phyloP scores from a whole-genome alignment of 2,888 invertebrate species.

The Acronicta leporina region DNA sequence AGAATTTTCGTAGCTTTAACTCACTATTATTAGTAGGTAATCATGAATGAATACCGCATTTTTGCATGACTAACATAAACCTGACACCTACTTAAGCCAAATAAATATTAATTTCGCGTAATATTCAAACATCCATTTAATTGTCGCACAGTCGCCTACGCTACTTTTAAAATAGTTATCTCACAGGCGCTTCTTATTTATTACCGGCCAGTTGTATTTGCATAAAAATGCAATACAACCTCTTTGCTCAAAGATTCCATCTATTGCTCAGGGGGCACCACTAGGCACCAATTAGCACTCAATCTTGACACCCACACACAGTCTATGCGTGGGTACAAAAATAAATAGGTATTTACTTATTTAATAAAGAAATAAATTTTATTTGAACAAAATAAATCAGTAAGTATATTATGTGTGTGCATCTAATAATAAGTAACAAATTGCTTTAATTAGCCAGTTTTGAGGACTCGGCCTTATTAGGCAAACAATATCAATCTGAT shows the following conservation, averaged over 20 bases:
- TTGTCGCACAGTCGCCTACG: slow-evolving; percentile 36
- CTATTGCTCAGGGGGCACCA: slow-evolving; percentile 45
- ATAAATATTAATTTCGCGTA: slow-evolving; percentile 33
- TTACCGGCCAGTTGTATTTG: slow-evolving; percentile 52
- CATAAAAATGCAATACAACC: slow-evolving; percentile 65
- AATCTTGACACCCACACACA: slow-evolving; percentile 59
- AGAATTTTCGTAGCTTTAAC: no score
- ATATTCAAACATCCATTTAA: slow-evolving; percentile 21
- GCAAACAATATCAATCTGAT: no score
- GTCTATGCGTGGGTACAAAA: slow-evolving; percentile 23
- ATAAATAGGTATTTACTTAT: slow-evolving; percentile 5
- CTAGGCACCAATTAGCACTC: slow-evolving; percentile 65
- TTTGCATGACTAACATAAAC: not conserved
- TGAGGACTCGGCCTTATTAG: no score
- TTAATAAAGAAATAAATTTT: slow-evolving; percentile 16
- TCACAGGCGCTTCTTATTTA: slow-evolving; percentile 43
- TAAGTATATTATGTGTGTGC: not conserved
- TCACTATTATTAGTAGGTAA: no score
- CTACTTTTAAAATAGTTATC: slow-evolving; percentile 33
- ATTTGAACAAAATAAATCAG: slow-evolving; percentile 21
- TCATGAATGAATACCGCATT: no score
- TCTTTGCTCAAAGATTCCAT: slow-evolving; percentile 52
- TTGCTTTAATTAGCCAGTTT: not conserved
- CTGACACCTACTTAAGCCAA: slow-evolving; percentile 2
- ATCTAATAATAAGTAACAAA: not conserved